A percentile compares a stretch with the other conserved stretches of the same genome.
phyloP scores from a whole-genome alignment of 2,113 vertebrate species.

The Emydura subglobosa region DNA sequence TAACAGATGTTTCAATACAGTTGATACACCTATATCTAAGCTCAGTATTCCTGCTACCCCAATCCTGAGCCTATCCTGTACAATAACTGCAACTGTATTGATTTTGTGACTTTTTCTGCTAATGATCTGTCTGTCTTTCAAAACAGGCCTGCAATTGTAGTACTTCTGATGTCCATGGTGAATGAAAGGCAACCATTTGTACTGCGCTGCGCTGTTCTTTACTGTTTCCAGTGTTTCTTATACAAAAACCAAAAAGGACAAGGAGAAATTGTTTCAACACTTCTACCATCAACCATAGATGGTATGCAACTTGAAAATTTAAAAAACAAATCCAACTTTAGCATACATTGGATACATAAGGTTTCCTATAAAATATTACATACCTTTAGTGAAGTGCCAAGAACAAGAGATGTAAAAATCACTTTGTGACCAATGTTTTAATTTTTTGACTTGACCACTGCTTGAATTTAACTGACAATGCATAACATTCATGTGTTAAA shows the following conservation, averaged over 20 bases:
- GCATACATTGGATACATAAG: background rate
- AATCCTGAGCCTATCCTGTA: background rate
- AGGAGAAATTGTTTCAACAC: slow-evolving; percentile 94
- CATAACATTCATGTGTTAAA: background rate
- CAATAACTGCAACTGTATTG: rapidly evolving
- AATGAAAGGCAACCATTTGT: slow-evolving; percentile 97
- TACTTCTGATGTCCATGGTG: slow-evolving; percentile 99
- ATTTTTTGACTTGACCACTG: background rate
- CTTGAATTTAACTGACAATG: background rate
- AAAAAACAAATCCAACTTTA: background rate
- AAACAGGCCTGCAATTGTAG: slow-evolving; percentile 94
- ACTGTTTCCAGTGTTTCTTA: slow-evolving; percentile 98
- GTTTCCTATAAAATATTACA: rapidly evolving
- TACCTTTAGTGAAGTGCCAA: background rate
- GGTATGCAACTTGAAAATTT: slow-evolving; percentile 76
- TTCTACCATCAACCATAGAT: slow-evolving; percentile 97
- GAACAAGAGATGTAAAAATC: background rate
- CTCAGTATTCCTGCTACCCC: background rate
- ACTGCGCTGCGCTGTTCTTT: slow-evolving; percentile 96
- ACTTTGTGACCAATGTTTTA: background rate
- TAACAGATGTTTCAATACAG: too few species aligned
- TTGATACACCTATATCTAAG: background rate
- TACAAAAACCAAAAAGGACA: slow-evolving; percentile 98
- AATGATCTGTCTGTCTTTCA: background rate
- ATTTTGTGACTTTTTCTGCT: background rate